Conservation (phyloP, 2,113 vertebrate genomes). For the Passer domesticus region DNA sequence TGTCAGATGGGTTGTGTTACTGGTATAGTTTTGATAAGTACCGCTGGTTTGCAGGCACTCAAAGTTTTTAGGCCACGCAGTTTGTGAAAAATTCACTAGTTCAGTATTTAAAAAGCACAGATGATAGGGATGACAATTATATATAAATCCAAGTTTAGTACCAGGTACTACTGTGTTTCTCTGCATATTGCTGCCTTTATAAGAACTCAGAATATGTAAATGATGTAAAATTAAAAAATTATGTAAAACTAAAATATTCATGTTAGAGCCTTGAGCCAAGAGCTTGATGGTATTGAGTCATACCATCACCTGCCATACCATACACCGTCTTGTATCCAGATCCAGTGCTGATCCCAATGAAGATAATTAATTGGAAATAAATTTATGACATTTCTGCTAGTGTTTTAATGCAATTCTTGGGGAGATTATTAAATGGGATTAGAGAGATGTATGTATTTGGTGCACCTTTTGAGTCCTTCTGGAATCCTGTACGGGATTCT, state of each 20-base stretch:
- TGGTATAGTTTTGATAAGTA: not conserved
- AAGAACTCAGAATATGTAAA: not conserved
- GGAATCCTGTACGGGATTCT: not conserved
- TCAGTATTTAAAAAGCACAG: not conserved
- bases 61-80: not conserved
- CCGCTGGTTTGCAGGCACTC: not conserved
- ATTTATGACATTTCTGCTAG: not conserved
- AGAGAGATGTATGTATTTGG: not conserved
- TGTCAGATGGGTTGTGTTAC: not conserved
- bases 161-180: not conserved
- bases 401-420: not conserved
- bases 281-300: not conserved
- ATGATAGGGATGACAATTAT: not conserved
- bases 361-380: not conserved
- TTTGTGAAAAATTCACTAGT: not conserved
- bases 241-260: not conserved
- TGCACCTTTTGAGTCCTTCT: not conserved
- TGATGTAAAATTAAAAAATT: not conserved
- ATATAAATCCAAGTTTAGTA: not conserved
- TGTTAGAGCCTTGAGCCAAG: not conserved
- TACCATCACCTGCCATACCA: no score
- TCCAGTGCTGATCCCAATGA: not conserved
- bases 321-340: not conserved
- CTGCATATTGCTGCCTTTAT: not conserved
- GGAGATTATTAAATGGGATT: not conserved